These are phyloP conservation scores for Drosophila nigricruria DNA, from an alignment of 2,888 invertebrate genomes.

Conservation along the genomic window DNA sequence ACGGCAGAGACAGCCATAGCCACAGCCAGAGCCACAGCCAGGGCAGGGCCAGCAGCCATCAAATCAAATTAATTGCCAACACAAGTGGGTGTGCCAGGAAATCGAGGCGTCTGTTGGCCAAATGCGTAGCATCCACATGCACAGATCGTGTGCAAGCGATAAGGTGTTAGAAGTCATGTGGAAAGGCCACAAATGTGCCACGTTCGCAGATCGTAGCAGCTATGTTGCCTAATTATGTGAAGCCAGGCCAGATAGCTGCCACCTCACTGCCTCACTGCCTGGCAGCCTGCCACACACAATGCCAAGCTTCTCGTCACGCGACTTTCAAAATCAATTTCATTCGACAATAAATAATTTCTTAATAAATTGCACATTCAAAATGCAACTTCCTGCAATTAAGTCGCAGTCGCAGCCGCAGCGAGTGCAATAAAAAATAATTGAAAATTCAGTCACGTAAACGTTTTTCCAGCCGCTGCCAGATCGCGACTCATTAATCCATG, in stretches of 20 bases:
- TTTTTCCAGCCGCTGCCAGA: conserved; percentile 69
- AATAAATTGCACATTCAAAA: conserved; percentile 76
- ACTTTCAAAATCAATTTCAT: conserved; percentile 76
- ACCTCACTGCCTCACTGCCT: conserved; percentile 1
- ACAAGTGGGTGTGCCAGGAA: conserved; percentile 71
- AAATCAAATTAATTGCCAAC: conserved; percentile 73
- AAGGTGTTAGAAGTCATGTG: conserved; percentile 71
- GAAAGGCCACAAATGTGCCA: conserved; percentile 54
- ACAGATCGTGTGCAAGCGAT: conserved; percentile 40
- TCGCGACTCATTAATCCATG: conserved; percentile 74
- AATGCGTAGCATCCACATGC: conserved; percentile 34
- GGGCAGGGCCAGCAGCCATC: conserved; percentile 24
- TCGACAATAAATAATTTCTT: conserved; percentile 76
- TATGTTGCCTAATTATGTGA: conserved; percentile 56
- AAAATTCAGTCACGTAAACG: conserved; percentile 78
- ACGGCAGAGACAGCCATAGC: background rate
- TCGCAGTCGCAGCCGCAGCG: conserved; percentile 52
- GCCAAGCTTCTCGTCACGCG: conserved; percentile 64
- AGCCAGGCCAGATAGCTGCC: background rate
- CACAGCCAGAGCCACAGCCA: conserved; percentile 4
- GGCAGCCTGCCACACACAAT: conserved; percentile 53
- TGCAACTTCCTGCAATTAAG: conserved; percentile 78
- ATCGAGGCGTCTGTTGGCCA: conserved; percentile 60
- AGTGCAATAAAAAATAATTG: conserved; percentile 76
- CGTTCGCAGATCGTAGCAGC: conserved; percentile 36